These are phyloP conservation scores for Oreotrochilus melanogaster DNA, from an alignment of 2,113 vertebrate species.

Conservation along the genomic window DNA sequence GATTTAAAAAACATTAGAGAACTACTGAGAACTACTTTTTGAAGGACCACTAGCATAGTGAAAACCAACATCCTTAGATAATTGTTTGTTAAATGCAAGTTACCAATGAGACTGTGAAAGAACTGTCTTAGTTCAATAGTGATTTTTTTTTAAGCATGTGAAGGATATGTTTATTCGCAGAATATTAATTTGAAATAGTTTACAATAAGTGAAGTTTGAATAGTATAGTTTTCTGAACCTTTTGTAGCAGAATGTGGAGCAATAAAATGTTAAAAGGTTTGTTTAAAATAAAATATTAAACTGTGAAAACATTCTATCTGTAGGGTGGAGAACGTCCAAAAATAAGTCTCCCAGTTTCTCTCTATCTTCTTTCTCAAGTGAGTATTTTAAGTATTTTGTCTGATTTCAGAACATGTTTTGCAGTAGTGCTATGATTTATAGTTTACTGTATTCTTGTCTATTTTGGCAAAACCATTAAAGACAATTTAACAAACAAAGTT, in stretches of 20 bases:
- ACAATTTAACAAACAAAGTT: not conserved
- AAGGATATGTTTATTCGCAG: not conserved
- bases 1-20: not conserved
- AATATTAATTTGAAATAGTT: not conserved
- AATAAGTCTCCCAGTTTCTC: conserved; percentile 95
- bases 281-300: not conserved
- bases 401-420: not conserved
- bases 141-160: not conserved
- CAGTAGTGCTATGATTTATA: not conserved
- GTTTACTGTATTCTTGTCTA: not conserved
- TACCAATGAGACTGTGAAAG: not conserved
- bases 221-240: not conserved
- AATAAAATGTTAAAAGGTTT: not conserved
- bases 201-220: not conserved
- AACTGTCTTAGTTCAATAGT: not conserved
- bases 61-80: not conserved
- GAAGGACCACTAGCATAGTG: not conserved
- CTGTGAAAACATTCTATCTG: not conserved
- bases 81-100: not conserved
- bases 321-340: conserved; percentile 91
- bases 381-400: conserved; percentile 20
- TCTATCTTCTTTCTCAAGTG: conserved; percentile 98
- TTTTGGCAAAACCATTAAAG: not conserved
- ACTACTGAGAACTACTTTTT: not conserved
- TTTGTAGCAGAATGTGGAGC: not conserved